These are phyloP conservation scores for Diadumene lineata DNA, from an alignment of 92 coral and sea anemone genomes.

Conservation along the genomic window DNA sequence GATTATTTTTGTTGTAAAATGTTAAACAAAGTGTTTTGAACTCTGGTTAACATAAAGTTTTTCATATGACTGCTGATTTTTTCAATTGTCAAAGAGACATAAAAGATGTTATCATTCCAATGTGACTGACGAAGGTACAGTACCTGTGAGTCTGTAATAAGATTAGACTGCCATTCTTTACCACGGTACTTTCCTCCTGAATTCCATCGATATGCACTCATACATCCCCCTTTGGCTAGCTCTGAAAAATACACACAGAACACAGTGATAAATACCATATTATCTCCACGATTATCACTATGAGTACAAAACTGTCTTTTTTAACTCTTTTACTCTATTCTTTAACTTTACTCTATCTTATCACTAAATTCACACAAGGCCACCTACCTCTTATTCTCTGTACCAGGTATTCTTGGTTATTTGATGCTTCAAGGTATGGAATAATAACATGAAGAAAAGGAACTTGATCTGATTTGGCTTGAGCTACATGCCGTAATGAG, in stretches of 20 bases:
- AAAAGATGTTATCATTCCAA: neutral
- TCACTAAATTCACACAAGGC: neutral
- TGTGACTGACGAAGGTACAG: neutral
- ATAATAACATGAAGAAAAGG: slow-evolving; percentile 78
- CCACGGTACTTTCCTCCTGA: slow-evolving; percentile 93
- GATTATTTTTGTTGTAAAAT: too few relatives aligned
- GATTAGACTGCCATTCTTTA: slow-evolving; percentile 90
- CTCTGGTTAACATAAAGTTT: too few relatives aligned
- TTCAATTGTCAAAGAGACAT: neutral
- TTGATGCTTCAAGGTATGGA: slow-evolving; percentile 89
- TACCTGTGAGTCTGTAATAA: slow-evolving; percentile 86
- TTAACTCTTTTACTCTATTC: too few relatives aligned
- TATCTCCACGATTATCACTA: neutral
- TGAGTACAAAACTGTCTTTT: neutral
- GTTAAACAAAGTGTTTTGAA: too few relatives aligned
- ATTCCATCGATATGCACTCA: slow-evolving; percentile 94
- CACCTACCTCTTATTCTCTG: slow-evolving; percentile 78
- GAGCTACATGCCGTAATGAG: slow-evolving; percentile 85
- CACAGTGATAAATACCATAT: too few relatives aligned
- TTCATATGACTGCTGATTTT: too few relatives aligned
- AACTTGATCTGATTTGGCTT: slow-evolving; percentile 85
- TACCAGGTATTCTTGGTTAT: slow-evolving; percentile 91
- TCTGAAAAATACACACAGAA: too few relatives aligned
- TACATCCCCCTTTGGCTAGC: slow-evolving; percentile 91
- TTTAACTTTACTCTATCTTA: too few relatives aligned